Conservation (phyloP, 2,888 invertebrate genomes). For the Agapetus fuscipes region DNA sequence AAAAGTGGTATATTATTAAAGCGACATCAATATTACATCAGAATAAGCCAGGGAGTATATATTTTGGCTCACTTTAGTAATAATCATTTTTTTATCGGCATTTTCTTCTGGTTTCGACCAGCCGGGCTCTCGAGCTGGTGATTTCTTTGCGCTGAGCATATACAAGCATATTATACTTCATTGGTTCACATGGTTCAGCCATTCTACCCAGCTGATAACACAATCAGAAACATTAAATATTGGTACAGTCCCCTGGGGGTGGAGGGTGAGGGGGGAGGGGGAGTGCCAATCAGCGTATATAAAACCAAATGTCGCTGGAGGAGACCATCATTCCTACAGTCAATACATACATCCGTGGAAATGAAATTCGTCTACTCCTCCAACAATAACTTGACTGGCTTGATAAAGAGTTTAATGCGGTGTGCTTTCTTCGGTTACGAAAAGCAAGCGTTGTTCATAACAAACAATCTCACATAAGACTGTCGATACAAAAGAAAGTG, state of each 20-base stretch:
- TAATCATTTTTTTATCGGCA: no score
- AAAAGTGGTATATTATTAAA: no score
- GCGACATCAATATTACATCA: no score
- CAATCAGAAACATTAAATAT: slow-evolving; percentile 3
- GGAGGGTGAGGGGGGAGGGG: background rate
- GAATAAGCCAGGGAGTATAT: no score
- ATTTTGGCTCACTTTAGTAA: no score
- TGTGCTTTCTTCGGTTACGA: slow-evolving; percentile 7
- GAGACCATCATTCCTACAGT: slow-evolving; percentile 4
- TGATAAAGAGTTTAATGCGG: slow-evolving; percentile 4
- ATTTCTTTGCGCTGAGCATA: no score
- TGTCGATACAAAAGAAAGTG: background rate
- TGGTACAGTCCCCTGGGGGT: background rate
- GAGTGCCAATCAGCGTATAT: background rate
- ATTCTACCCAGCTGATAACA: slow-evolving; percentile 5
- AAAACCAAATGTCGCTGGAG: background rate
- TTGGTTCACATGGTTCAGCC: no score
- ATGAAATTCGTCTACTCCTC: slow-evolving; percentile 9
- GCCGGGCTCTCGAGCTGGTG: no score
- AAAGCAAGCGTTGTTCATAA: slow-evolving; percentile 5
- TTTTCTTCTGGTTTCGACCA: no score
- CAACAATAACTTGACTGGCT: slow-evolving; percentile 1
- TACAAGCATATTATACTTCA: no score
- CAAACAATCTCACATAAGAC: slow-evolving; percentile 7
- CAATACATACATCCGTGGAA: slow-evolving; percentile 4